phyloP scores from a whole-genome alignment of 2,888 invertebrate genomes.

The Magallana nippona region DNA sequence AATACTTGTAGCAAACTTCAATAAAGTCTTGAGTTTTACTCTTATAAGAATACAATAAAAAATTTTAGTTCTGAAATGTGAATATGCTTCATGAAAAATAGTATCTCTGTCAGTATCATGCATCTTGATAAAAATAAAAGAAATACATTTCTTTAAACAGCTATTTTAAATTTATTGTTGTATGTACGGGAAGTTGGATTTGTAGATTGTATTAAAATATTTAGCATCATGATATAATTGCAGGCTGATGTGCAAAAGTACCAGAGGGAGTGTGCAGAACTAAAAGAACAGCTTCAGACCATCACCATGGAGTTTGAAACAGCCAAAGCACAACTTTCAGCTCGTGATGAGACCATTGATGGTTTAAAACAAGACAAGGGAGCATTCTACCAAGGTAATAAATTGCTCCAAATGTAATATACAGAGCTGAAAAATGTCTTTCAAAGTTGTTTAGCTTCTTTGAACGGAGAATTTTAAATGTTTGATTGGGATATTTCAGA shows the following conservation, averaged over 20 bases:
- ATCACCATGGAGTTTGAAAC: slow-evolving; percentile 64
- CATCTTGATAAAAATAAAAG: no score
- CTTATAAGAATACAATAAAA: no score
- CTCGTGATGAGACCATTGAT: slow-evolving; percentile 66
- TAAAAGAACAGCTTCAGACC: slow-evolving; percentile 54
- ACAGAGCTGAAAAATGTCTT: not conserved
- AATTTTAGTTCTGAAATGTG: no score
- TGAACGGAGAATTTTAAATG: no score
- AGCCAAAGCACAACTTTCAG: slow-evolving; percentile 63
- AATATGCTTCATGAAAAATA: no score
- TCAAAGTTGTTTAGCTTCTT: no score
- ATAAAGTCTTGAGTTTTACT: no score
- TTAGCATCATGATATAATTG: not conserved
- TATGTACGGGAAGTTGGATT: not conserved
- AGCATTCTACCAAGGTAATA: slow-evolving; percentile 68
- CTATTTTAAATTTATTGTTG: no score
- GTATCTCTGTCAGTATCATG: no score
- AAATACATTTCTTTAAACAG: no score
- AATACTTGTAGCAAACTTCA: no score
- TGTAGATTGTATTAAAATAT: not conserved
- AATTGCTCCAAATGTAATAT: not conserved
- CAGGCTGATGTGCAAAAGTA: slow-evolving; percentile 62
- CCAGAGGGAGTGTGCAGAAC: slow-evolving; percentile 54
- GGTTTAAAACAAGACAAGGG: slow-evolving; percentile 72
- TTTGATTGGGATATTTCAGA: slow-evolving; percentile 57